phyloP scores from a whole-genome alignment of 2,888 invertebrate species.

The Tachina grossa region DNA sequence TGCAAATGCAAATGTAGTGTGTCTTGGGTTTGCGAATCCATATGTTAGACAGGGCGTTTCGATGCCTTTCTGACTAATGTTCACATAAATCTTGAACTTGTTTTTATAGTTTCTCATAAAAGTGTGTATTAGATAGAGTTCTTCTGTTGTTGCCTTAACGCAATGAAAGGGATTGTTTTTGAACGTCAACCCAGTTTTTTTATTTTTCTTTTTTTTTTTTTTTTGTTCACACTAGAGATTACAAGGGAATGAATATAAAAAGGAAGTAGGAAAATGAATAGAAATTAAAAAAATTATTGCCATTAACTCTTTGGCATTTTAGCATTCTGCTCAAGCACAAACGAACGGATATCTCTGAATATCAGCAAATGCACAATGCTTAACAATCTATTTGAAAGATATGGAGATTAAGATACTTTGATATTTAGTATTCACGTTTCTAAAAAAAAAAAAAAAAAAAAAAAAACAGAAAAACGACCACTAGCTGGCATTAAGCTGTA shows the following conservation, averaged over 20 bases:
- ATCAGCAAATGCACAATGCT: conserved; percentile 29
- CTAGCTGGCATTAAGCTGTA: conserved; percentile 16
- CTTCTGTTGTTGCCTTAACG: not conserved
- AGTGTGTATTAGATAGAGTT: not conserved
- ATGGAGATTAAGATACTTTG: conserved; percentile 25
- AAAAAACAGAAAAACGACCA: not conserved
- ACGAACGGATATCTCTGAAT: not conserved
- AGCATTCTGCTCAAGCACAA: conserved; percentile 3
- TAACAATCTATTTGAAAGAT: conserved; percentile 20
- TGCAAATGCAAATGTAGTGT: conserved; percentile 3
- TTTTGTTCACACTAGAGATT: conserved; percentile 27
- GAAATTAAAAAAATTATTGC: conserved; percentile 13
- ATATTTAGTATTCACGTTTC: conserved; percentile 57
- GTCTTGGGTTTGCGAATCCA: conserved; percentile 33
- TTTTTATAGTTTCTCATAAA: conserved; percentile 57
- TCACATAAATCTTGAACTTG: conserved; percentile 48
- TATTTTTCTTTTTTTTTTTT: too few species aligned
- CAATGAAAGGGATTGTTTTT: conserved; percentile 22
- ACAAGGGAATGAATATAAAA: conserved; percentile 28
- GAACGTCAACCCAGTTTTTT: conserved; percentile 27
- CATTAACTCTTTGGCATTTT: conserved; percentile 18
- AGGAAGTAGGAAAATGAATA: not conserved
- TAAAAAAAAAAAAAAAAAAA: too few species aligned
- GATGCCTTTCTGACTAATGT: conserved; percentile 40
- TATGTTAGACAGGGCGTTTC: conserved; percentile 48